Percentiles rank a stretch among this genome's conserved stretches.
These are phyloP conservation scores for Pocillopora meandrina DNA, from an alignment of 92 coral and sea anemone genomes.

Conservation along the genomic window DNA sequence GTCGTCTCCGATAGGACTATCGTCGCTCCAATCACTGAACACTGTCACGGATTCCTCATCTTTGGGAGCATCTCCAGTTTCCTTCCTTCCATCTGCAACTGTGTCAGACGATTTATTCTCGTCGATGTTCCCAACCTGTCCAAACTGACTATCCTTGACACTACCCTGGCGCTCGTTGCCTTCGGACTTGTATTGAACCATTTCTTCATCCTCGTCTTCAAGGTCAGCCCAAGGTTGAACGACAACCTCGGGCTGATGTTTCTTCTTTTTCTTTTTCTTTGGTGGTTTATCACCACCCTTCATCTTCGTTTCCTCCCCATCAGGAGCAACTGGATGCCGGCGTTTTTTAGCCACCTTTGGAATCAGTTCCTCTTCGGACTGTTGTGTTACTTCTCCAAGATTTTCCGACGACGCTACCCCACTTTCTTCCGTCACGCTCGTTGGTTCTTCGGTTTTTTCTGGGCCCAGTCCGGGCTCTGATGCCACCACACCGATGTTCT, in stretches of 20 bases:
- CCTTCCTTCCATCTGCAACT: conserved; percentile 19
- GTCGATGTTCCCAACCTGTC: conserved; percentile 19
- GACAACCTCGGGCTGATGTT: conserved; percentile 83
- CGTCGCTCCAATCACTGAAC: conserved; percentile 99
- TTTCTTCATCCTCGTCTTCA: conserved; percentile 75
- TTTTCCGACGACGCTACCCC: conserved; percentile 29
- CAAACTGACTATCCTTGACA: conserved; percentile 16
- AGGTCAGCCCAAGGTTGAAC: conserved; percentile 92
- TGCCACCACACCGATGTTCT: conserved; percentile 32
- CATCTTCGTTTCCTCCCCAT: conserved; percentile 53
- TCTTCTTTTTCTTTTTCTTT: conserved; percentile 86
- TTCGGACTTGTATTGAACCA: conserved; percentile 9
- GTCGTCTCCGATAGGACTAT: conserved; percentile 84
- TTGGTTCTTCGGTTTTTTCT: conserved; percentile 30
- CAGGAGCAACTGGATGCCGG: conserved; percentile 54
- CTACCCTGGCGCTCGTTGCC: conserved; percentile 20
- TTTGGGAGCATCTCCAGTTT: conserved; percentile 22
- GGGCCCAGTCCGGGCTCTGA: conserved; percentile 13
- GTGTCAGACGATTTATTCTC: conserved; percentile 30
- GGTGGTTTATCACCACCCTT: conserved; percentile 81
- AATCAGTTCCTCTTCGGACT: conserved; percentile 24
- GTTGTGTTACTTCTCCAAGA: conserved; percentile 25
- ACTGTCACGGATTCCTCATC: conserved; percentile 43
- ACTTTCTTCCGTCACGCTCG: conserved; percentile 28
- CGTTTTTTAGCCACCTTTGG: conserved; percentile 72